Percentiles rank a stretch among this genome's conserved stretches.
Evolutionary conservation across 2,113 vertebrate species (phyloP).

Genomic region (Micromys minutus): DNA sequence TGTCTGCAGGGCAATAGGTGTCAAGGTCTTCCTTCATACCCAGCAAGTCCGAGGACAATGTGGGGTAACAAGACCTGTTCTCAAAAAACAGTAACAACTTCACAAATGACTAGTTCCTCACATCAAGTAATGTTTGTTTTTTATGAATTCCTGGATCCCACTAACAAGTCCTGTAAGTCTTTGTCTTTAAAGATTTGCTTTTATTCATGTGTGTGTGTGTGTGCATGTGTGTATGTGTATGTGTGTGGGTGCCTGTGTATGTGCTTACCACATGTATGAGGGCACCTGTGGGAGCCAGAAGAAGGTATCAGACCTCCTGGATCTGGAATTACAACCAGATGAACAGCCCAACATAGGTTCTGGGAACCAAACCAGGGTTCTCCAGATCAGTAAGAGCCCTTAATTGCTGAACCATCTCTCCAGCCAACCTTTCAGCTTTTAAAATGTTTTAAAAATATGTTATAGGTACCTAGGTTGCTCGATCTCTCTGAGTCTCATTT

Average conservation of each 20-base stretch:
- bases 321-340: not conserved
- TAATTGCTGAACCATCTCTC: not conserved
- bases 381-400: not conserved
- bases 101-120: not conserved
- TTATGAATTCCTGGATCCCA: not conserved
- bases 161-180: not conserved
- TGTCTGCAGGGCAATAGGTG: not conserved
- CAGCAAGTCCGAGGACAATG: not conserved
- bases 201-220: not conserved
- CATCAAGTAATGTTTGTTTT: not conserved
- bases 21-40: not conserved
- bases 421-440: not conserved
- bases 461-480: not conserved
- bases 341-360: not conserved
- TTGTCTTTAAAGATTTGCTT: not conserved
- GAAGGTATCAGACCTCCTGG: not conserved
- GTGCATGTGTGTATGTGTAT: not conserved
- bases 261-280: not conserved
- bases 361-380: not conserved
- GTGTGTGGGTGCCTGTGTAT: not conserved
- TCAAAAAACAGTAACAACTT: not conserved
- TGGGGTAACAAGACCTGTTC: not conserved
- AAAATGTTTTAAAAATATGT: not conserved
- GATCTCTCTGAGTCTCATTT: slow-evolving; percentile 10
- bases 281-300: not conserved